phyloP scores from a whole-genome alignment of 2,113 vertebrate species.

The Gopherus evgoodei region DNA sequence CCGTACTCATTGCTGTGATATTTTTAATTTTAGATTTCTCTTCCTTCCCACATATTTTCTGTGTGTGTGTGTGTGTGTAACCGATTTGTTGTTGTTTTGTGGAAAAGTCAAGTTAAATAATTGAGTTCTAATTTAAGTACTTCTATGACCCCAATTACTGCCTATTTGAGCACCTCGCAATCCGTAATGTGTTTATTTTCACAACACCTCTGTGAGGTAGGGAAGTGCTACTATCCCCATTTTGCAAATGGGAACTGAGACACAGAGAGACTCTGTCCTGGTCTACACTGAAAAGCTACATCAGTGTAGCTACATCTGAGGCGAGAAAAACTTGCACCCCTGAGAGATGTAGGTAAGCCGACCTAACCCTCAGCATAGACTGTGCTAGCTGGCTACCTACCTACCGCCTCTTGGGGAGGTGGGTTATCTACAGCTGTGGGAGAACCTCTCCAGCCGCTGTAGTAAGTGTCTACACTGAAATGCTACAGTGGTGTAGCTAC shows the following conservation, averaged over 20 bases:
- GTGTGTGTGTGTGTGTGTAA: neutral
- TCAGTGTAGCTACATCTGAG: neutral
- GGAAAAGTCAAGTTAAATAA: neutral
- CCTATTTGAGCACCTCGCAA: neutral
- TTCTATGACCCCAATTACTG: fast-evolving
- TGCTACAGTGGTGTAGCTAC: neutral
- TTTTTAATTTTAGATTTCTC: neutral
- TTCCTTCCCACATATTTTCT: neutral
- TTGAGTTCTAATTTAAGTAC: neutral
- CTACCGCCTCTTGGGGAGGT: neutral
- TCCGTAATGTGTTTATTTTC: neutral
- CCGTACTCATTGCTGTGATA: neutral
- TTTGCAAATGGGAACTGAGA: neutral
- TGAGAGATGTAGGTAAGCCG: neutral
- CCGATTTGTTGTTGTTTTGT: fast-evolving
- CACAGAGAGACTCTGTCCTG: neutral
- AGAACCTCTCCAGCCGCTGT: neutral
- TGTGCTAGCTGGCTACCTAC: neutral
- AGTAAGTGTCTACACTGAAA: neutral
- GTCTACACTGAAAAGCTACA: neutral
- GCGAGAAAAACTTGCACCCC: neutral
- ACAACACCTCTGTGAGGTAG: neutral
- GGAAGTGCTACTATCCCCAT: neutral
- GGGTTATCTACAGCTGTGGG: neutral
- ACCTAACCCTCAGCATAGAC: neutral